These are phyloP conservation scores for Muscicapa comitata DNA, from an alignment of 2,797 vertebrate species.

Conservation along the genomic window DNA sequence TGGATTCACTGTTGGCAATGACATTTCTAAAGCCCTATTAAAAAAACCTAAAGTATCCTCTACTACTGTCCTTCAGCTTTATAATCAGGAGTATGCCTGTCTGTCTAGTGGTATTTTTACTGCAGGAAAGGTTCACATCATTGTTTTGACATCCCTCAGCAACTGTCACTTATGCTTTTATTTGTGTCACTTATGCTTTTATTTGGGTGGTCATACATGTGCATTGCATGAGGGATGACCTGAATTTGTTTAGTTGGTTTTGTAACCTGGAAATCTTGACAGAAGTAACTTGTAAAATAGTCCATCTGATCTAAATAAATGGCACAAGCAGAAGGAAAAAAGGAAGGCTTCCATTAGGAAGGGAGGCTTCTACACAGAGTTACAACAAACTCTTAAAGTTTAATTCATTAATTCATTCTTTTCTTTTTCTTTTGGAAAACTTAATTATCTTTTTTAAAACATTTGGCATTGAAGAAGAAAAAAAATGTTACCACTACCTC, in stretches of 20 bases:
- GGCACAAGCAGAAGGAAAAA: background rate
- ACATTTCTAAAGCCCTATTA: background rate
- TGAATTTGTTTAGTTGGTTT: background rate
- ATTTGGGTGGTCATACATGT: background rate
- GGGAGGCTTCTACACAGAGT: background rate
- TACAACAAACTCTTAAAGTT: background rate
- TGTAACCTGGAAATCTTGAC: background rate
- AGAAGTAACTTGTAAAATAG: background rate
- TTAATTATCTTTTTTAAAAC: background rate
- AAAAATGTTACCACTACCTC: background rate
- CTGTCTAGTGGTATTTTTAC: background rate
- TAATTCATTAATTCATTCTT: background rate
- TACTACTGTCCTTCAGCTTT: background rate
- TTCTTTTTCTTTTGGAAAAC: background rate
- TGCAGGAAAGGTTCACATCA: background rate
- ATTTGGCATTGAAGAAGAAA: background rate
- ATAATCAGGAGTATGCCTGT: background rate
- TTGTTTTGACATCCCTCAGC: slow-evolving; percentile 31
- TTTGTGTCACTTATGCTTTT: slow-evolving; percentile 25
- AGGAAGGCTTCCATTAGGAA: background rate
- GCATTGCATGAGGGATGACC: background rate
- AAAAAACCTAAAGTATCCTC: background rate
- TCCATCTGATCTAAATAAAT: background rate
- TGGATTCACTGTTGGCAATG: background rate
- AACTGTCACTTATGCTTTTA: slow-evolving; percentile 15